phyloP scores from a whole-genome alignment of 2,113 vertebrate genomes.

The Corapipo altera region DNA sequence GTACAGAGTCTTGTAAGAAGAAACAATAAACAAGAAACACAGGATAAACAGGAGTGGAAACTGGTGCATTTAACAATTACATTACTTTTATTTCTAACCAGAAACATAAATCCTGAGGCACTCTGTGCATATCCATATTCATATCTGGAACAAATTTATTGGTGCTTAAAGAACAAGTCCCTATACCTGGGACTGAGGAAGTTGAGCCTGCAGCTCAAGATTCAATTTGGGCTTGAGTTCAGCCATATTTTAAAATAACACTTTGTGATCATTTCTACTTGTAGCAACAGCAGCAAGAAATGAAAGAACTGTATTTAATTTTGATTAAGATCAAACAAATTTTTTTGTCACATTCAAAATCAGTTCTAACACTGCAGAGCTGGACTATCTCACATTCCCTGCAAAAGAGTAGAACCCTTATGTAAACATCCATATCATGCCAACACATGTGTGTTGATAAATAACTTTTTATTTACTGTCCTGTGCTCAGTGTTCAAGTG shows the following conservation, averaged over 20 bases:
- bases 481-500: neutral
- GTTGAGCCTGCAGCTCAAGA: neutral
- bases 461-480: neutral
- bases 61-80: neutral
- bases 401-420: neutral
- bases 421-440: neutral
- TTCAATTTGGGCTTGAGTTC: neutral
- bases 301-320: neutral
- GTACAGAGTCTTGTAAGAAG: neutral
- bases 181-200: neutral
- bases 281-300: neutral
- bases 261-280: neutral
- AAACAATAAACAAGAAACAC: neutral
- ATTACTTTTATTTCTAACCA: neutral
- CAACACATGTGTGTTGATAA: neutral
- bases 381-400: neutral
- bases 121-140: slow-evolving; percentile 7
- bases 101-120: neutral
- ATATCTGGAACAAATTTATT: neutral
- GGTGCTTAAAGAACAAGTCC: neutral
- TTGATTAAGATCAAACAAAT: neutral
- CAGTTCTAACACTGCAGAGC: neutral
- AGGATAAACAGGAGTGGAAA: neutral
- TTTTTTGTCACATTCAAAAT: neutral
- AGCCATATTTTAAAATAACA: neutral